These are phyloP conservation scores for Typhlichthys eigenmanni DNA, from an alignment of 2,797 vertebrate species.

Conservation along the genomic window DNA sequence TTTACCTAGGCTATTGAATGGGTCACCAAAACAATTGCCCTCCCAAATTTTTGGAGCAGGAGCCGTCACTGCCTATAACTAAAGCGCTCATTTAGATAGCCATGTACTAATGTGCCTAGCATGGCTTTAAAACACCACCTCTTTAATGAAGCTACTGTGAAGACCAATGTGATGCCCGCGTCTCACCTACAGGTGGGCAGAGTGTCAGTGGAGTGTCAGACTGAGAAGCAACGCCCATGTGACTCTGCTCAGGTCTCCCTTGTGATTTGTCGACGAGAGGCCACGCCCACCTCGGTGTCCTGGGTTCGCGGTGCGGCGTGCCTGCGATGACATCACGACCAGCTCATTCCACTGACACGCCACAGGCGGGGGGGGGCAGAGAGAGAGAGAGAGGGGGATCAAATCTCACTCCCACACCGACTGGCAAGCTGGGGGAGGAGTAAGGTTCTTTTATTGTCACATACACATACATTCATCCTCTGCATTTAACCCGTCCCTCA, in stretches of 20 bases:
- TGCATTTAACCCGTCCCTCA: too few species aligned
- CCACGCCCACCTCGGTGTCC: conserved; percentile 68
- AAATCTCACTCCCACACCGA: background rate
- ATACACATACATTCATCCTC: too few species aligned
- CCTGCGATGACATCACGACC: conserved; percentile 68
- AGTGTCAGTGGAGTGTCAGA: conserved; percentile 69
- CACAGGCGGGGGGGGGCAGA: conserved; percentile 37
- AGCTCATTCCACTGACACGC: conserved; percentile 68
- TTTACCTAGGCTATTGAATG: too few species aligned
- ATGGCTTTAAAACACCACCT: background rate
- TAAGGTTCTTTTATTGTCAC: too few species aligned
- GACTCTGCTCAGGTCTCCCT: conserved; percentile 61
- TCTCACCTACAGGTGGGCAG: conserved; percentile 40
- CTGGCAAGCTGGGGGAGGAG: too few species aligned
- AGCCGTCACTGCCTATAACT: too few species aligned
- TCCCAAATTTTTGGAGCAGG: too few species aligned
- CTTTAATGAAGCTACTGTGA: background rate
- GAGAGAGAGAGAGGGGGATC: conserved; percentile 6
- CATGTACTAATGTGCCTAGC: background rate
- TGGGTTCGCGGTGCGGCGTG: conserved; percentile 52
- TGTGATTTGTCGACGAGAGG: conserved; percentile 64
- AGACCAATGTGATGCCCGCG: too few species aligned
- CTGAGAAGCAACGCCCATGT: conserved; percentile 45
- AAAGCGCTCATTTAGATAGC: too few species aligned
- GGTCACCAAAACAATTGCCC: too few species aligned